These are phyloP conservation scores for Zaprionus ghesquierei DNA, from an alignment of 1,140 invertebrate genomes.

Conservation along the genomic window DNA sequence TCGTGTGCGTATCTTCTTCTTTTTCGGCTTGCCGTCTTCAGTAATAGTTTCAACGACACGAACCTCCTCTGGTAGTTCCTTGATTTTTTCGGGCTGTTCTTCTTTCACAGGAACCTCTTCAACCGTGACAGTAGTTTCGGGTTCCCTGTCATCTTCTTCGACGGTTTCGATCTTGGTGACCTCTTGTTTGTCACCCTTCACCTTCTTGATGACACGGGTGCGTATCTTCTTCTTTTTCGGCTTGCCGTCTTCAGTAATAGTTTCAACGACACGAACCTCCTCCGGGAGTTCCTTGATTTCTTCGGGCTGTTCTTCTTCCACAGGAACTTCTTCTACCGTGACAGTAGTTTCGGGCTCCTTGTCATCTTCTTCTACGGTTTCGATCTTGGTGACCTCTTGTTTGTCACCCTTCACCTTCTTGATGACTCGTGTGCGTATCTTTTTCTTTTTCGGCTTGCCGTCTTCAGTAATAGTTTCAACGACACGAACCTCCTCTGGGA, in stretches of 20 bases:
- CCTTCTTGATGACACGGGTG: constrained; percentile 66
- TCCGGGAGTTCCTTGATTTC: constrained; percentile 29
- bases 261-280: constrained; percentile 22
- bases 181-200: constrained; percentile 71
- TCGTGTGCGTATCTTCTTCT: constrained; percentile 53
- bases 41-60: constrained; percentile 11
- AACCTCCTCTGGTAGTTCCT: constrained; percentile 32
- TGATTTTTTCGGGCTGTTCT: constrained; percentile 16
- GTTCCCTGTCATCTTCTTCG: constrained; percentile 79
- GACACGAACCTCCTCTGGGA: constrained; percentile 28
- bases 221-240: constrained; percentile 42
- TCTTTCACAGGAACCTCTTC: constrained; percentile 42
- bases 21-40: constrained; percentile 18
- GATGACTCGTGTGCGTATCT: constrained; percentile 58
- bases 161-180: constrained; percentile 78
- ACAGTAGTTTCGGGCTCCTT: constrained; percentile 72
- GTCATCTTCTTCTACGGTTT: constrained; percentile 82
- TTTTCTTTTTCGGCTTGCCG: constrained; percentile 26
- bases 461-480: constrained; percentile 17
- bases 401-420: constrained; percentile 69
- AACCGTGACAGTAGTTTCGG: constrained; percentile 63
- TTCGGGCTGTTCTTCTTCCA: constrained; percentile 24
- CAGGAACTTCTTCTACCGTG: constrained; percentile 42
- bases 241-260: constrained; percentile 11
- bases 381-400: constrained; percentile 76